These are phyloP conservation scores for Dascyllus trimaculatus DNA, from an alignment of 2,113 vertebrate genomes.

Conservation along the genomic window DNA sequence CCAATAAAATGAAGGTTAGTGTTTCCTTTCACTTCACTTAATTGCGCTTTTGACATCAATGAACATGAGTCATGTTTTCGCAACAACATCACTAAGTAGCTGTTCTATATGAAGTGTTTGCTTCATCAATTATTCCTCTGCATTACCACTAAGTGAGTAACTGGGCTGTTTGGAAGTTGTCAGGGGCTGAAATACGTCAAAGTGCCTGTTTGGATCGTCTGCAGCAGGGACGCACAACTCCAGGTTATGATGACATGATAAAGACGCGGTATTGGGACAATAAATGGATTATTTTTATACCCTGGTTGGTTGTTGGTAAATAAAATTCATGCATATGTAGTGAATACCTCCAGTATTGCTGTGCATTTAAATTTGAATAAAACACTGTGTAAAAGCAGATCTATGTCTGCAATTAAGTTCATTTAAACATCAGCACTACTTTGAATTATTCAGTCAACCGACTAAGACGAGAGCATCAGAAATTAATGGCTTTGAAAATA, in stretches of 20 bases:
- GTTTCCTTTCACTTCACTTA: conserved; percentile 35
- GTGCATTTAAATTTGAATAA: neutral
- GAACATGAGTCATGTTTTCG: conserved; percentile 31
- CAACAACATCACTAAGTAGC: conserved; percentile 66
- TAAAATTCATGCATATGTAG: neutral
- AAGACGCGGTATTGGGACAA: neutral
- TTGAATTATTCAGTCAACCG: neutral
- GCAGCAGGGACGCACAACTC: conserved; percentile 69
- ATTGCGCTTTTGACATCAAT: conserved; percentile 20
- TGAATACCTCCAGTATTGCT: neutral
- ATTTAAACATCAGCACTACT: neutral
- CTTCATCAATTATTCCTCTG: conserved; percentile 52
- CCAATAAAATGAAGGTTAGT: conserved; percentile 18
- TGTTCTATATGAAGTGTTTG: conserved; percentile 74
- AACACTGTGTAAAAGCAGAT: neutral
- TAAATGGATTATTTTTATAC: neutral
- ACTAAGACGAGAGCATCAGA: neutral
- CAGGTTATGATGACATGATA: conserved; percentile 30
- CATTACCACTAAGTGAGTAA: conserved; percentile 41
- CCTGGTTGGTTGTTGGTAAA: neutral
- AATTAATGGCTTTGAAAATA: neutral
- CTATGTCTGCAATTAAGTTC: neutral
- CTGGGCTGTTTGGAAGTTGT: conserved; percentile 50
- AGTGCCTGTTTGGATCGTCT: conserved; percentile 37
- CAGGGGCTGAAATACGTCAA: conserved; percentile 36